Evolutionary conservation across 1,140 invertebrate species (phyloP).

Genomic region (Microplitis demolitor): DNA sequence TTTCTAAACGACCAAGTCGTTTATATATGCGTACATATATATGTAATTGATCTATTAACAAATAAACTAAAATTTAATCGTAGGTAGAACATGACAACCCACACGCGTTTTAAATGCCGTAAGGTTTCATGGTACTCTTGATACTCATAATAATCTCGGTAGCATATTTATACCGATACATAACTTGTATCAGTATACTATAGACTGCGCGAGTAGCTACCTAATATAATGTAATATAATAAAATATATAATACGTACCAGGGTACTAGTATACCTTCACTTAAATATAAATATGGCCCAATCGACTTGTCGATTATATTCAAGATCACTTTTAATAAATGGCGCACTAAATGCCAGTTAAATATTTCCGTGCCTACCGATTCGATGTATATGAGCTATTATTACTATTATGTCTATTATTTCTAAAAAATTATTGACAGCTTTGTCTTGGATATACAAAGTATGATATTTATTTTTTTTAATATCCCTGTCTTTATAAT

Average conservation of each 20-base stretch:
- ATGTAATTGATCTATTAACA: neutral
- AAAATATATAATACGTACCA: too few species aligned
- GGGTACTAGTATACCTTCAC: too few species aligned
- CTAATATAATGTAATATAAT: too few species aligned
- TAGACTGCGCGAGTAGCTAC: too few species aligned
- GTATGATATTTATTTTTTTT: neutral
- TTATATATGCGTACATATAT: too few species aligned
- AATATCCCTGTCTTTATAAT: neutral
- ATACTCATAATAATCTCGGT: too few species aligned
- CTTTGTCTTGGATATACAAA: conserved; percentile 6
- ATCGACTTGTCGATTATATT: neutral
- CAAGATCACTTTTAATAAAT: conserved; percentile 15
- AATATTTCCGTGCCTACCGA: neutral
- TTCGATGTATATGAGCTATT: neutral
- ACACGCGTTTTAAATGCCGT: too few species aligned
- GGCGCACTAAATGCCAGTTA: neutral
- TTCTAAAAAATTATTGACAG: neutral
- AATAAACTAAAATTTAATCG: neutral
- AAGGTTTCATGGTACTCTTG: too few species aligned
- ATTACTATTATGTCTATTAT: neutral
- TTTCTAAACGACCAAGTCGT: too few species aligned
- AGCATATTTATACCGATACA: too few species aligned
- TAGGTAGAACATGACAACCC: neutral
- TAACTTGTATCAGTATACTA: too few species aligned
- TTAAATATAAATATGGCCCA: neutral